These are phyloP conservation scores for Paguma larvata DNA, from an alignment of 2,797 vertebrate species.

Conservation along the genomic window DNA sequence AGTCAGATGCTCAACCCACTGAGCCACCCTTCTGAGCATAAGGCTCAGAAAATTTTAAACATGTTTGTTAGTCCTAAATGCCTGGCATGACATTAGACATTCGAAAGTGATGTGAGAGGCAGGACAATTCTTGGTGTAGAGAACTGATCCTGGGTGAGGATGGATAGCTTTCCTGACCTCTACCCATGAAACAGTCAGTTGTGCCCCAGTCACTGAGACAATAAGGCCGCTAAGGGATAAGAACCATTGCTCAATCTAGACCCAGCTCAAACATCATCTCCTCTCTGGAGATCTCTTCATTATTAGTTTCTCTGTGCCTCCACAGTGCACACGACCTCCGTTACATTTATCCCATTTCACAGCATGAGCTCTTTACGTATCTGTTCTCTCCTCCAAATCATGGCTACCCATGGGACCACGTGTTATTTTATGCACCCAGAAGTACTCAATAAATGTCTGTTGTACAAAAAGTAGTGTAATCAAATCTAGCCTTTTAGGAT, in stretches of 20 bases:
- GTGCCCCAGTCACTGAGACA: background rate
- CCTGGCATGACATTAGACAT: background rate
- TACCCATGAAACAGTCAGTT: background rate
- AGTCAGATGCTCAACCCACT: no score
- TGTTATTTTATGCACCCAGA: slow-evolving; percentile 27
- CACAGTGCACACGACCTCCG: background rate
- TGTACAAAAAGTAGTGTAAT: slow-evolving; percentile 37
- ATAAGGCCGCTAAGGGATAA: background rate
- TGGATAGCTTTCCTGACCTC: background rate
- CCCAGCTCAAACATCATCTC: background rate
- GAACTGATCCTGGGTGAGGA: background rate
- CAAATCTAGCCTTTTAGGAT: slow-evolving; percentile 18
- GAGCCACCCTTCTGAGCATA: background rate
- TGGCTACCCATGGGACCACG: background rate
- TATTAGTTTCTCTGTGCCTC: background rate
- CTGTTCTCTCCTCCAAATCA: background rate
- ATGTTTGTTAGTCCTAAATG: slow-evolving; percentile 32
- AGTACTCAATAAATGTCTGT: slow-evolving; percentile 2
- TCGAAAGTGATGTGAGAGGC: background rate
- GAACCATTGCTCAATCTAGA: background rate
- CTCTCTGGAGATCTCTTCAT: slow-evolving; percentile 36
- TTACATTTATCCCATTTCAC: background rate
- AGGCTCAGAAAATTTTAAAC: background rate
- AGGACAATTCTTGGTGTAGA: background rate
- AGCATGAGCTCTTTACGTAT: background rate